Conservation (phyloP, 2,113 vertebrate genomes). For the Anolis sagrei region DNA sequence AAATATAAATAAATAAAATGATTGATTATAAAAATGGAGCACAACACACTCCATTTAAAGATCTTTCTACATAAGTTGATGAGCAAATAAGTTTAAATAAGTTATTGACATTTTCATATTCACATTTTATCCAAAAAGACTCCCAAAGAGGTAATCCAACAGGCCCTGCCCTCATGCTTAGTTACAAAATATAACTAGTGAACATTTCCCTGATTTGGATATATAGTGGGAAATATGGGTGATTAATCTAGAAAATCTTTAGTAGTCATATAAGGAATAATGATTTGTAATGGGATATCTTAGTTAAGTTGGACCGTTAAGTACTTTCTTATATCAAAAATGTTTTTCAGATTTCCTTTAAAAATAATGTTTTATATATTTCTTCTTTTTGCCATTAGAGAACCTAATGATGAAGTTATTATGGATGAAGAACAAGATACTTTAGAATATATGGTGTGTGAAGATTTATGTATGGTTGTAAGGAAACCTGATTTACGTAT, state of each 20-base stretch:
- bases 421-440: constrained; percentile 45
- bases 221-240: not conserved
- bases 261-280: not conserved
- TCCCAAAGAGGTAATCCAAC: no score
- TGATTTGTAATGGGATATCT: not conserved
- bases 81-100: no score
- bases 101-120: no score
- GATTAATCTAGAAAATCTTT: not conserved
- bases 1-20: no score
- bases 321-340: not conserved
- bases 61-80: no score
- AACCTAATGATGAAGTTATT: not conserved
- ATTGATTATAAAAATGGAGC: no score
- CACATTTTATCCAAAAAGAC: no score
- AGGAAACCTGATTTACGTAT: constrained; percentile 72
- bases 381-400: constrained; percentile 41
- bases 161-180: no score
- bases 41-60: no score
- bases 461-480: constrained; percentile 72
- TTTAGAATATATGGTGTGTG: constrained; percentile 40
- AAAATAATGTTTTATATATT: not conserved
- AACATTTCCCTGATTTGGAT: not conserved
- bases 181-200: no score
- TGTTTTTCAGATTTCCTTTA: not conserved
- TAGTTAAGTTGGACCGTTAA: not conserved